Evolutionary conservation across 2,113 vertebrate species (phyloP).

Genomic region (Corydoras maculifer): DNA sequence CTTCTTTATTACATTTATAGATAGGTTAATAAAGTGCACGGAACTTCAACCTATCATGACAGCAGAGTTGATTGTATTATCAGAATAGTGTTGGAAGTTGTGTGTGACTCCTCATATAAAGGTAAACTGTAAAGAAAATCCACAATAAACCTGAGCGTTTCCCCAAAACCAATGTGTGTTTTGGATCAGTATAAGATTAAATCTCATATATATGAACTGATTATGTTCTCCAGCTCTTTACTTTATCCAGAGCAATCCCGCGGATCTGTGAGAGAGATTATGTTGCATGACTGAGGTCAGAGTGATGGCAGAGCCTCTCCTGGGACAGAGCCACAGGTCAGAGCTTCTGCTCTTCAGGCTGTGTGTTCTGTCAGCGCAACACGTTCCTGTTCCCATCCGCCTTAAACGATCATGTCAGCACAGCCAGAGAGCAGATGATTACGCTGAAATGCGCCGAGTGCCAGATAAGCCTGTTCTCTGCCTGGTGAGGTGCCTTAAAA

Average conservation of each 20-base stretch:
- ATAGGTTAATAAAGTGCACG: too few species aligned
- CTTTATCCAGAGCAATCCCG: background rate
- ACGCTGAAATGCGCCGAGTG: background rate
- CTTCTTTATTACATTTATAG: too few species aligned
- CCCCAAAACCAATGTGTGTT: too few species aligned
- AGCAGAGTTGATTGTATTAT: too few species aligned
- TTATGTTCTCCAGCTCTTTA: background rate
- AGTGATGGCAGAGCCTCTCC: conserved; percentile 36
- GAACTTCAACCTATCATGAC: too few species aligned
- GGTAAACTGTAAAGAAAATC: too few species aligned
- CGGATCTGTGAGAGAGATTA: conserved; percentile 14
- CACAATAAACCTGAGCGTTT: too few species aligned
- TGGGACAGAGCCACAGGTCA: conserved; percentile 48
- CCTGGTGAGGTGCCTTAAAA: background rate
- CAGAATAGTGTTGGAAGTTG: too few species aligned
- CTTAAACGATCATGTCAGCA: conserved; percentile 23
- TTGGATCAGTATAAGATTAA: too few species aligned
- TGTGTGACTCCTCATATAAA: too few species aligned
- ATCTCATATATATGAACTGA: background rate
- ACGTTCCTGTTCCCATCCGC: conserved; percentile 28
- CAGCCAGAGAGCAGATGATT: conserved; percentile 29
- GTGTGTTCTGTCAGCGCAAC: conserved; percentile 33
- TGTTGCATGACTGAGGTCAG: conserved; percentile 41
- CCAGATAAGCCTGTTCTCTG: background rate
- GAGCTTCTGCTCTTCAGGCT: conserved; percentile 21